Evolutionary conservation across 2,113 vertebrate genomes (phyloP).

Genomic region (Ramphastos sulfuratus): DNA sequence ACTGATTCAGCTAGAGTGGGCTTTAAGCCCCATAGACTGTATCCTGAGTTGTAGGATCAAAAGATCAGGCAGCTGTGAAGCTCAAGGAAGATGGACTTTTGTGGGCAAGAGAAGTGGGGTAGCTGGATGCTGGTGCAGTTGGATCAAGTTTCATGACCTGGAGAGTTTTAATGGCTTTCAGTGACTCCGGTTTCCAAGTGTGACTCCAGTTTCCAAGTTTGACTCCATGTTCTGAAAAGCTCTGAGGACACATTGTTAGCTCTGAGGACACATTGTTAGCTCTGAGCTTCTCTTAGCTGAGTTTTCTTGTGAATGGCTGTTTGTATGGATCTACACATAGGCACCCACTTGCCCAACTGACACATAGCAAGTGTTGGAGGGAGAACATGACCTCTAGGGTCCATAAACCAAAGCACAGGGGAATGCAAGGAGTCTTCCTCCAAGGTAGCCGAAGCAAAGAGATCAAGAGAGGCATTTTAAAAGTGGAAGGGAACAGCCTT

Average conservation of each 20-base stretch:
- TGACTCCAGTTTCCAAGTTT: background rate
- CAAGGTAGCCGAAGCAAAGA: background rate
- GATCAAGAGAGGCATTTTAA: background rate
- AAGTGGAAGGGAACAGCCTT: background rate
- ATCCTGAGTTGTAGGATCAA: background rate
- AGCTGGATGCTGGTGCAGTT: background rate
- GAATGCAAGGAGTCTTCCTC: background rate
- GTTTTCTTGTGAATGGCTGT: background rate
- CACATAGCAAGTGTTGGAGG: background rate
- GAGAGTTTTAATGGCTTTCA: background rate
- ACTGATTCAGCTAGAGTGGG: background rate
- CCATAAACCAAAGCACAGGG: background rate
- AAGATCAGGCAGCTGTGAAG: background rate
- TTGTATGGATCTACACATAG: background rate
- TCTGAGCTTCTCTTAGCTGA: background rate
- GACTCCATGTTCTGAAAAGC: background rate
- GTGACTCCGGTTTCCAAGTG: background rate
- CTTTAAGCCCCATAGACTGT: background rate
- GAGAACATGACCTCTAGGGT: background rate
- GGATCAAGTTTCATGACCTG: background rate
- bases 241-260: background rate
- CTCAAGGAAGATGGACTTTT: background rate
- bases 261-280: background rate
- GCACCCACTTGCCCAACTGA: background rate
- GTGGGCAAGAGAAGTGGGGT: background rate